phyloP scores from a whole-genome alignment of 2,797 vertebrate species.

The Aselliscus stoliczkanus region DNA sequence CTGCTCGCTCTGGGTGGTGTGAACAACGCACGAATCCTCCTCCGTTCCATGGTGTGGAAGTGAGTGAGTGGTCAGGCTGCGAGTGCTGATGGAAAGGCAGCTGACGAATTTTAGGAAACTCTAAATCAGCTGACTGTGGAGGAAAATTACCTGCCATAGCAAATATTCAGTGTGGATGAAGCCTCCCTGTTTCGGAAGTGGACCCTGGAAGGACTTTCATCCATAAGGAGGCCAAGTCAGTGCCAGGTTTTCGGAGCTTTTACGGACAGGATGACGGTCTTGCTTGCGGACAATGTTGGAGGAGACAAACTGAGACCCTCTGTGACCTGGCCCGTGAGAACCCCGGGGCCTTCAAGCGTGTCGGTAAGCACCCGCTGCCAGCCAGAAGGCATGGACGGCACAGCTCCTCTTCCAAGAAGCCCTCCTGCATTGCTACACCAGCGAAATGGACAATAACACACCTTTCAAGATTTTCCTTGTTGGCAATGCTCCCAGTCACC shows the following conservation, averaged over 20 bases:
- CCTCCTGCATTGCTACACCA: not conserved
- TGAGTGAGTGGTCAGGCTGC: rapidly evolving
- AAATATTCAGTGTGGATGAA: not conserved
- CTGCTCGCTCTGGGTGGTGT: not conserved
- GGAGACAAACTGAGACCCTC: not conserved
- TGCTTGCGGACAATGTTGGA: not conserved
- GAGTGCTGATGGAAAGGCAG: not conserved
- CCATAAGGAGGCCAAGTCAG: not conserved
- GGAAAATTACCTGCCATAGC: not conserved
- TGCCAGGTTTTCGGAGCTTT: no score
- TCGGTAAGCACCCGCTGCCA: not conserved
- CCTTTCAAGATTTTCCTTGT: not conserved
- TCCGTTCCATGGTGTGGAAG: rapidly evolving
- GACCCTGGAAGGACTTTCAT: not conserved
- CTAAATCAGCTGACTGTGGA: not conserved
- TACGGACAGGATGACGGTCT: no score
- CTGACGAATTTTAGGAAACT: not conserved
- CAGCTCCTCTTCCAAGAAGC: not conserved
- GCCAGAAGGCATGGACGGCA: not conserved
- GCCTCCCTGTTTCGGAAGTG: not conserved
- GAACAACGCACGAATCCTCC: not conserved
- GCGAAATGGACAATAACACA: not conserved
- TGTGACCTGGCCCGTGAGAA: not conserved
- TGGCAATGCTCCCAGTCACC: no score
- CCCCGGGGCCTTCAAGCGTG: no score